These are phyloP conservation scores for Meganola albula DNA, from an alignment of 2,888 invertebrate species.

Conservation along the genomic window DNA sequence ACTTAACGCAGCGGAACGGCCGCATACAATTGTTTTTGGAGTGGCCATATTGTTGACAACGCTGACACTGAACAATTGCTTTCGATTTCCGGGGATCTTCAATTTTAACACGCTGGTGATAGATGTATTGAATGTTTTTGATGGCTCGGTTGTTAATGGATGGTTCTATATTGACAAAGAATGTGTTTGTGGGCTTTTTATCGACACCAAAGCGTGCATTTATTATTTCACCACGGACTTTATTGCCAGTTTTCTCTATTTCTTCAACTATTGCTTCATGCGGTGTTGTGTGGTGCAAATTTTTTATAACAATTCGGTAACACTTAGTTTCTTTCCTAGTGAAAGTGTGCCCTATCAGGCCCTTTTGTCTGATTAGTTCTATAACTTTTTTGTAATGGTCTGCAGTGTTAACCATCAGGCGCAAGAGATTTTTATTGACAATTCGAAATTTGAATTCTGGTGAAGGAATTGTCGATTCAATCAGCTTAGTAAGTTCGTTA, in stretches of 20 bases:
- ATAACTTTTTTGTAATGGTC: too few relatives aligned
- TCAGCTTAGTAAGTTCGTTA: too few relatives aligned
- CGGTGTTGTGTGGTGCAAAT: not conserved
- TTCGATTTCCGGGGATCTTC: conserved; percentile 7
- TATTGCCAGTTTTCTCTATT: conserved; percentile 1
- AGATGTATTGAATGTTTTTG: not conserved
- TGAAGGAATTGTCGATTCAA: too few relatives aligned
- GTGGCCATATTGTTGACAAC: conserved; percentile 14
- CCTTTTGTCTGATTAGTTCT: too few relatives aligned
- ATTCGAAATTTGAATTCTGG: too few relatives aligned
- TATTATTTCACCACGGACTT: not conserved
- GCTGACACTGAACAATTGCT: conserved; percentile 5
- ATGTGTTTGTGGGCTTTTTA: conserved; percentile 3
- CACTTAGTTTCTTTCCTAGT: not conserved
- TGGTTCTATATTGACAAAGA: conserved; percentile 1
- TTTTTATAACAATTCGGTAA: not conserved
- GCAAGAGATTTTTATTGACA: too few relatives aligned
- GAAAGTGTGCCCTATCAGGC: conserved; percentile 1
- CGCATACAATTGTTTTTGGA: conserved; percentile 23
- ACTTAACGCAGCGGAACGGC: conserved; percentile 23
- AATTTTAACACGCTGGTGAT: conserved; percentile 1
- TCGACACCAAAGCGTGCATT: conserved; percentile 5
- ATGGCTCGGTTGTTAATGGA: not conserved
- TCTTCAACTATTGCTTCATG: not conserved
- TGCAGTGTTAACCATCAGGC: too few relatives aligned